Conservation (phyloP, 2,888 invertebrate genomes). For the Hoplodrina blanda region DNA sequence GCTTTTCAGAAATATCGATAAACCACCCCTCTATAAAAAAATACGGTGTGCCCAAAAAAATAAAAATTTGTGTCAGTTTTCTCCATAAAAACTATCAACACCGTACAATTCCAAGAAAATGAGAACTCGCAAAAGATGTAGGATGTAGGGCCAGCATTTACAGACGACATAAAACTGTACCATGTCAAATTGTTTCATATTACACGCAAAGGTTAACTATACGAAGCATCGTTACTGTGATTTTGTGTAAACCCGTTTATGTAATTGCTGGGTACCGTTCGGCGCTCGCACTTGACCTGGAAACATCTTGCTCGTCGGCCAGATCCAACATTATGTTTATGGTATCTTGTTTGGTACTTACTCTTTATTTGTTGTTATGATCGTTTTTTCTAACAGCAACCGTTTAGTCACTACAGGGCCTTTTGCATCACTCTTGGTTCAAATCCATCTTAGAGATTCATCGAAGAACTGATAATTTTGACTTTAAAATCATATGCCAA, state of each 20-base stretch:
- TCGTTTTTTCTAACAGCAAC: neutral
- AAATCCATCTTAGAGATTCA: too few species aligned
- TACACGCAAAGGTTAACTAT: conserved; percentile 34
- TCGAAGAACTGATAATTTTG: neutral
- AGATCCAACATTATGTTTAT: conserved; percentile 55
- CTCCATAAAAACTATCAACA: neutral
- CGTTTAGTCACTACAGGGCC: too few species aligned
- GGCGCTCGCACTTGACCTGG: conserved; percentile 74
- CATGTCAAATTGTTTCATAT: conserved; percentile 25
- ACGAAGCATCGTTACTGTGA: conserved; percentile 55
- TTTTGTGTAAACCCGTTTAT: conserved; percentile 73
- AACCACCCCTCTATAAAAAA: neutral
- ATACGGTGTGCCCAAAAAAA: neutral
- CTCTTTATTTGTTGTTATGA: conserved; percentile 6
- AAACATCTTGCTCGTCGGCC: conserved; percentile 63
- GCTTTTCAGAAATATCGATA: neutral
- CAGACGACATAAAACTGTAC: conserved; percentile 22
- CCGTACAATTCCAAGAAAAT: conserved; percentile 17
- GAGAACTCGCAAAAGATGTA: neutral
- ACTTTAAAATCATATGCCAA: neutral
- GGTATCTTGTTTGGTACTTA: conserved; percentile 52
- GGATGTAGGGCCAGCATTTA: conserved; percentile 15
- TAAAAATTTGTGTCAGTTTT: conserved; percentile 1
- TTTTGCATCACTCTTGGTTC: too few species aligned
- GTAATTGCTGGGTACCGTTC: conserved; percentile 76